Conservation (phyloP, 2,888 invertebrate species). For the Netelia fuscicornis region DNA sequence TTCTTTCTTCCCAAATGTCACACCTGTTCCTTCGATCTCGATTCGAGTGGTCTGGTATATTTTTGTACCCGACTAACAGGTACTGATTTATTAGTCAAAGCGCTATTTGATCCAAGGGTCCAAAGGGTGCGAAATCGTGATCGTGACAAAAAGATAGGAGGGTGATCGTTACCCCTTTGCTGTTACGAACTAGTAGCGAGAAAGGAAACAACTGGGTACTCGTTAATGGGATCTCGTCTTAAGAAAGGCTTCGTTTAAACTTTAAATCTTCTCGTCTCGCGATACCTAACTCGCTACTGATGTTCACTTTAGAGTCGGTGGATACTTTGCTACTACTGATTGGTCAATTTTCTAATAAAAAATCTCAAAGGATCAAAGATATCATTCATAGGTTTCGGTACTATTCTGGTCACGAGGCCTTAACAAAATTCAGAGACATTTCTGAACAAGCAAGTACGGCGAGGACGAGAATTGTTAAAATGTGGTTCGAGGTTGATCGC, state of each 20-base stretch:
- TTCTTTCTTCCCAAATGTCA: slow-evolving; percentile 24
- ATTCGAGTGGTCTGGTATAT: slow-evolving; percentile 1
- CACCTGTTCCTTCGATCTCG: slow-evolving; percentile 50
- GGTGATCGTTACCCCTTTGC: background rate
- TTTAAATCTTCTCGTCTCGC: slow-evolving; percentile 72
- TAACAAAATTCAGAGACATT: too few species aligned
- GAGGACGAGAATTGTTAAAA: background rate
- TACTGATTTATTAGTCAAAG: slow-evolving; percentile 52
- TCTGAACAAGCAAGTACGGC: too few species aligned
- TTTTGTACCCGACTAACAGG: slow-evolving; percentile 29
- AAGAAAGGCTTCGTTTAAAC: slow-evolving; percentile 82
- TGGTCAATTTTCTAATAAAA: background rate
- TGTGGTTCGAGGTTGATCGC: background rate
- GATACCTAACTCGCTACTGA: slow-evolving; percentile 45
- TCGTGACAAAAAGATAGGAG: background rate
- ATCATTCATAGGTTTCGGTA: background rate
- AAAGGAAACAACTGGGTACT: slow-evolving; percentile 44
- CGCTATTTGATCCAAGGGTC: slow-evolving; percentile 36
- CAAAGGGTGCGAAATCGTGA: slow-evolving; percentile 2
- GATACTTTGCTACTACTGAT: too few species aligned
- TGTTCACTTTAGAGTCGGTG: background rate
- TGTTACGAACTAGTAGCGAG: slow-evolving; percentile 8
- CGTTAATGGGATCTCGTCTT: slow-evolving; percentile 81
- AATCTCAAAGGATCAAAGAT: background rate
- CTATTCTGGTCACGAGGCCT: too few species aligned